Evolutionary conservation across 2,113 vertebrate genomes (phyloP), one percentile per base, ranked within the genome.

Genomic region (Serinus canaria): DNA sequence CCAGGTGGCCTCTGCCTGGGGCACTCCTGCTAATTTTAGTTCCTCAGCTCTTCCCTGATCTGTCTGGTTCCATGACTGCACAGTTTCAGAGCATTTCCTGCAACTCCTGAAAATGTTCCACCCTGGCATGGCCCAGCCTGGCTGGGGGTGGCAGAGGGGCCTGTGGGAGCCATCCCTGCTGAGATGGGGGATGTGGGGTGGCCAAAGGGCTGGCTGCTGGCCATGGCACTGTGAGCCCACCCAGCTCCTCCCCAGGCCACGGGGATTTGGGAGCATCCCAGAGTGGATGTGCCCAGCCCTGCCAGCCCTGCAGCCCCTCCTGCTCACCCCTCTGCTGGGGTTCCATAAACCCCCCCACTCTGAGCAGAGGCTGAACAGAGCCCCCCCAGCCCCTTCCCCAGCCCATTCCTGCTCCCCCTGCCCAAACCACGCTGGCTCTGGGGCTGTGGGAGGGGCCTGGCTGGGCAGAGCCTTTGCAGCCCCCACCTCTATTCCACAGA

Each of bases 1-100:
- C 94, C 96, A 76, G 75, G 89, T 89, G 93, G 84, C 84, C 50
- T 82, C 69, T 72, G 96, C 92, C 90, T 74, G 92, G 82, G 94
- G 96, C 96, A 44, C 47, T 94, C 53, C 66, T 93, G 95, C 94
- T 97, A 97, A 94, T 95, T 96, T 97, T 96, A 96, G 92, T n/a
- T 74, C 35, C 95, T 77, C 94, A 35, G 75, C 62, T 94, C 93
- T 81, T 83, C 78, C 53, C 33, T 1, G 49, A 47, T 67, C 80
- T 1, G 12, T 77, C 81, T 77, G 64, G 28, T 68, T 85, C 52
- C 2, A 41, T 31, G 90, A 55, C 66, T 68, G 46, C 3, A 37
- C 3, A 21, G 58, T 63, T 91, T 73, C 8, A 22, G 50, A 72
- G 79, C 35, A 3, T 47, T 76, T 37, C 11, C 39, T 15, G 39